Evolutionary conservation across 2,888 invertebrate species (phyloP).

Genomic region (Ectropis crepuscularia): DNA sequence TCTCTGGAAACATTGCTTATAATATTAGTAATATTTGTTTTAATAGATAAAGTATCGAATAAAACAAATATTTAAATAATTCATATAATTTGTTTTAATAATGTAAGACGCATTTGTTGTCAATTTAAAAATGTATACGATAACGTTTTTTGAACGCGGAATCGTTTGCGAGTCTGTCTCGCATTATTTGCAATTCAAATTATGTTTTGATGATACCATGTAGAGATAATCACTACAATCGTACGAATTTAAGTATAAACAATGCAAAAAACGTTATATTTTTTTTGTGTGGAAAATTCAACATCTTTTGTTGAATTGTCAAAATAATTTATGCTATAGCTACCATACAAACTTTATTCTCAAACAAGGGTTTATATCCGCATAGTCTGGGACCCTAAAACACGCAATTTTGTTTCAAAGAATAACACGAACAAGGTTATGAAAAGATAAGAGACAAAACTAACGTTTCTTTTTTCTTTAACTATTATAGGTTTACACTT

Average conservation of each 20-base stretch:
- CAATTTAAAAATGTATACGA: conserved; percentile 24
- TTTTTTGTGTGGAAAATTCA: no score
- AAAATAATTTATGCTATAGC: no score
- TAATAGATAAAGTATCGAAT: no score
- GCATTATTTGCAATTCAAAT: conserved; percentile 35
- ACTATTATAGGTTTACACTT: no score
- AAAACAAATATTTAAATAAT: conserved; percentile 25
- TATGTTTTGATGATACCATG: conserved; percentile 36
- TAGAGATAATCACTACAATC: conserved; percentile 19
- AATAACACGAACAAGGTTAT: no score
- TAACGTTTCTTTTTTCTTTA: no score
- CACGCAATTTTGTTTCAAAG: no score
- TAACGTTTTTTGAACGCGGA: conserved; percentile 34
- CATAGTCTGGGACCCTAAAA: no score
- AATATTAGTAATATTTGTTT: background rate
- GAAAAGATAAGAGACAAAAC: no score
- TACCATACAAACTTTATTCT: no score
- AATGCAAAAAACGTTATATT: conserved; percentile 25
- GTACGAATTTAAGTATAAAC: conserved; percentile 12
- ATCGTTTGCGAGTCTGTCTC: conserved; percentile 13
- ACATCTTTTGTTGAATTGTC: conserved; percentile 6
- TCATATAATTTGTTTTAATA: conserved; percentile 29
- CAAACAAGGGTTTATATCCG: no score
- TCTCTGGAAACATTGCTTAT: no score
- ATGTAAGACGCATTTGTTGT: conserved; percentile 28